Base-by-base conservation (phyloP, 1,140 invertebrate genomes). In the Ceratina calcarata region DNA sequence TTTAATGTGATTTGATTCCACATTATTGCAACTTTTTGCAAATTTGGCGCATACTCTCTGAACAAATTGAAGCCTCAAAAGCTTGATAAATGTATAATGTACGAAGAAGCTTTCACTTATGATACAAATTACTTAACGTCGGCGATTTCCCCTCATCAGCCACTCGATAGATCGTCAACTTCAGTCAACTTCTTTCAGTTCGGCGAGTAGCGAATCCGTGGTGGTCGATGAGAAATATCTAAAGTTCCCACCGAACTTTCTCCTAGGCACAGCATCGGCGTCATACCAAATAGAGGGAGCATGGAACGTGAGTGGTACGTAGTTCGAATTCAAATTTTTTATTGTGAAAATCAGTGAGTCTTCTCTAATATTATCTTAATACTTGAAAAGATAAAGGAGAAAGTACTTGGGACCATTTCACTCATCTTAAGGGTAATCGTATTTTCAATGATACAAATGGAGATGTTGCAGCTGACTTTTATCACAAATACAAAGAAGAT, bases 241-340 rank as follows among this genome's bases (percentile, higher is more conserved):
- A 27, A 27, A 22, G 22, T 79, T 82, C 20, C 94, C 95, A 20
- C 80, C 91, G n/a, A 90, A 90, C 66, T 95, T 95, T 81, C 69
- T 93, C 68, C 94, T 94, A 81, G 95, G 94, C 37, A 88, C 92
- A 16, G 92, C 94, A 0, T 93, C 94, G 0, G 91, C 94, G 0
- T 89, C 95, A 2, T 95, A 95, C 90, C 95, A 96, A 93, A 94
- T 96, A 49, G 95, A 96, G 93, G 95, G 95, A 58, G 95, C 90
- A n/a, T 96, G 95, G 95, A 94, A 96, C 90, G 93, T 88, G 83
- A 94, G 95, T 89, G 95, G 95, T 94, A 90, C 81, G 75, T 66
- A 3, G 16, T 53, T 61, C 53, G 74, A 81, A 73, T 74, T 81
- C 51, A 69, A 74, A 78, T 77, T 32, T 53, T 0, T 15, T 7